Evolutionary conservation across 2,888 invertebrate genomes (phyloP).

Genomic region (Nephrotoma appendiculata): DNA sequence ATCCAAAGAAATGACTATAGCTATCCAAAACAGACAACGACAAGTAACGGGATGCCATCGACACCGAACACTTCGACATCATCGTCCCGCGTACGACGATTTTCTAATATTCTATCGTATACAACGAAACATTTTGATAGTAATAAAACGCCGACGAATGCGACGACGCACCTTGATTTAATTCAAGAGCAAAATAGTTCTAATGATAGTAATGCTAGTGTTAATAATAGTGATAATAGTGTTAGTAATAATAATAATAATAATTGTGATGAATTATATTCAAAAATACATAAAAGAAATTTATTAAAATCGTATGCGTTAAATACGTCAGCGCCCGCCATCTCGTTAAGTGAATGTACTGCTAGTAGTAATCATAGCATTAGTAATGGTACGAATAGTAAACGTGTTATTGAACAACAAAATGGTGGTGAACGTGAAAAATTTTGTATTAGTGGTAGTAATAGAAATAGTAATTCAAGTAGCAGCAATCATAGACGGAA

Average conservation of each 20-base stretch:
- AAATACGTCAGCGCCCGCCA: slow-evolving; percentile 1
- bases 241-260: neutral
- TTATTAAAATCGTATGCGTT: neutral
- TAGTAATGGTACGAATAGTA: neutral
- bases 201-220: neutral
- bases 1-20: slow-evolving; percentile 4
- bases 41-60: neutral
- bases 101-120: slow-evolving; percentile 30
- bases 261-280: neutral
- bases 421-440: neutral
- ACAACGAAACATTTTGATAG: slow-evolving; percentile 11
- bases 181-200: neutral
- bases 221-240: neutral
- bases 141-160: neutral
- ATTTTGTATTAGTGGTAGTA: neutral
- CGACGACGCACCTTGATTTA: neutral
- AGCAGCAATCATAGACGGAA: neutral
- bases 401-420: neutral
- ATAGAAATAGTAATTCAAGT: neutral
- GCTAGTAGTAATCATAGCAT: neutral
- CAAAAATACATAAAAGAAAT: slow-evolving; percentile 1
- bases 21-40: neutral
- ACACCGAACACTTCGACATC: neutral
- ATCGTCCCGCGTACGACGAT: slow-evolving; percentile 25
- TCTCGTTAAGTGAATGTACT: neutral